Percentiles rank a stretch among this genome's conserved stretches.
phyloP scores from a whole-genome alignment of 2,113 vertebrate species.

The Oreotrochilus melanogaster region DNA sequence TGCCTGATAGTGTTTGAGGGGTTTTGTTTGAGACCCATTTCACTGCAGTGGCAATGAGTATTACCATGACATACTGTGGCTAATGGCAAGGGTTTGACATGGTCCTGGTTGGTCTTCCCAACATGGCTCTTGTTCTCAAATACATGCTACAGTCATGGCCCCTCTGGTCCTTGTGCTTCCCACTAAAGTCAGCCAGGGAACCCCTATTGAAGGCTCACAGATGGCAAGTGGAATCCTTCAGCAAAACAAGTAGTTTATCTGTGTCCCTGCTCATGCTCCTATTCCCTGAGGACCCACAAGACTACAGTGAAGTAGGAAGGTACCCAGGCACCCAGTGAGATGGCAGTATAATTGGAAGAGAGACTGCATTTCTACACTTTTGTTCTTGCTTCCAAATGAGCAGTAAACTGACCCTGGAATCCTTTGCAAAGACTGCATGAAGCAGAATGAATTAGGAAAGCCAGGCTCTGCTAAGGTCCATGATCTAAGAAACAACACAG shows the following conservation, averaged over 20 bases:
- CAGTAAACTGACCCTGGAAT: neutral
- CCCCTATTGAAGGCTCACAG: neutral
- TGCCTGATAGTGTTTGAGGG: neutral
- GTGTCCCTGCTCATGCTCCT: neutral
- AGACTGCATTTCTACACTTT: neutral
- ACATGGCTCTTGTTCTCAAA: neutral
- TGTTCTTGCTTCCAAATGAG: neutral
- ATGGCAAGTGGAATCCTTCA: neutral
- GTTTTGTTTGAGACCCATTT: neutral
- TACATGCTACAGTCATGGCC: neutral
- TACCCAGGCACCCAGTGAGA: neutral
- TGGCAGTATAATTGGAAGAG: neutral
- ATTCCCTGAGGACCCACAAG: neutral
- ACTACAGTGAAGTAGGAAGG: neutral
- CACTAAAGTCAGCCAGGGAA: neutral
- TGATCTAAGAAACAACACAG: neutral
- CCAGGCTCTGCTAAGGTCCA: neutral
- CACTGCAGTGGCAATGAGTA: neutral
- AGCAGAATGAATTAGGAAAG: conserved; percentile 27
- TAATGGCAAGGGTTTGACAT: neutral
- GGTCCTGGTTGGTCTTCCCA: fast-evolving
- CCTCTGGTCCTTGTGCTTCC: neutral
- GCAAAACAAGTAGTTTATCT: neutral
- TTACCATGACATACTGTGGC: fast-evolving
- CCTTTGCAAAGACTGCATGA: neutral